Conservation (phyloP, 2,888 invertebrate genomes). For the Athalia cordata region DNA sequence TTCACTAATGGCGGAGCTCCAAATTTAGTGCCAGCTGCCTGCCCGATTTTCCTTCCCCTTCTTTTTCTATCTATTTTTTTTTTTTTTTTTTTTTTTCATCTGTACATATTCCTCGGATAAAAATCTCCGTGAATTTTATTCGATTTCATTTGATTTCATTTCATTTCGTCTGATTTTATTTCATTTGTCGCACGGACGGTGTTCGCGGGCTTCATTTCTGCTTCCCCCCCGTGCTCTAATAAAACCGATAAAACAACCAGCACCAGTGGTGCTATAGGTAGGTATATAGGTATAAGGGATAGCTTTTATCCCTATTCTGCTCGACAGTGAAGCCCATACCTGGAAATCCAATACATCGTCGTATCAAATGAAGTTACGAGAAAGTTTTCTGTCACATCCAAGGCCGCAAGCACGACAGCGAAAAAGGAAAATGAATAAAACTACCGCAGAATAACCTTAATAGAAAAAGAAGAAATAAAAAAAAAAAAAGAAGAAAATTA, state of each 20-base stretch:
- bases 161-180: not conserved
- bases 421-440: not conserved
- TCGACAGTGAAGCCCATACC: not conserved
- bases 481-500: no score
- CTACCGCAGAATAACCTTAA: no score
- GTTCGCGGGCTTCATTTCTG: no score
- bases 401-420: not conserved
- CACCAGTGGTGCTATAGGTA: no score
- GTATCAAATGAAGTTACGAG: not conserved
- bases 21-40: not conserved
- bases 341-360: conserved; percentile 7
- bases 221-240: no score
- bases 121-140: not conserved
- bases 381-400: not conserved
- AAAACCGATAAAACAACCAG: no score
- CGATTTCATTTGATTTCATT: not conserved
- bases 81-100: not conserved
- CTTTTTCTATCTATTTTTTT: not conserved
- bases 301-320: not conserved
- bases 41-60: not conserved
- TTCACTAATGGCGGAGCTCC: not conserved
- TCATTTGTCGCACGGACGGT: not conserved
- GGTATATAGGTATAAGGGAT: no score
- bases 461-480: no score
- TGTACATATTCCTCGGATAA: not conserved